Conservation (phyloP, 1,140 invertebrate species). For the Gonatopus flavifemur region DNA sequence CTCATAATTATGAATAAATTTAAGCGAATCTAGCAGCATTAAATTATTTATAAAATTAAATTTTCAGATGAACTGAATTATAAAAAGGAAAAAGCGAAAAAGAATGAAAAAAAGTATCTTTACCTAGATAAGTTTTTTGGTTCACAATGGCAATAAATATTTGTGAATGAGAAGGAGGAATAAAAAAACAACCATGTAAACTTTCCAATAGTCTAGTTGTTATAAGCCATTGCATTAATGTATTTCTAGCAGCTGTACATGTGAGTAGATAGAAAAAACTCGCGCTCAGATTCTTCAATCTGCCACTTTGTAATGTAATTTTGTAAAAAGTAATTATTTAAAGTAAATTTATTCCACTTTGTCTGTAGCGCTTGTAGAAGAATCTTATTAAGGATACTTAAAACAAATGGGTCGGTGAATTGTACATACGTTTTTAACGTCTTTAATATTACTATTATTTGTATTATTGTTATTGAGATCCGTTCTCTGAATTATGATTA, state of each 20-base stretch:
- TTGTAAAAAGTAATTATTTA: conserved; percentile 56
- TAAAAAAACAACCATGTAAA: conserved; percentile 37
- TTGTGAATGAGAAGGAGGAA: too few relatives aligned
- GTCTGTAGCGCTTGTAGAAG: conserved; percentile 39
- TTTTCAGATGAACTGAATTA: conserved; percentile 25
- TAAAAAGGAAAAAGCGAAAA: conserved; percentile 2
- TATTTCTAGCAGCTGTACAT: conserved; percentile 44
- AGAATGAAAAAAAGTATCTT: conserved; percentile 10
- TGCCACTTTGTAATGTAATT: conserved; percentile 57
- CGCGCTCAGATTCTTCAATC: conserved; percentile 51
- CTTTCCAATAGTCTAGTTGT: conserved; percentile 39
- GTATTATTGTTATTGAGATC: conserved; percentile 48
- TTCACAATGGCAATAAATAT: conserved; percentile 48
- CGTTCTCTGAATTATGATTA: conserved; percentile 39
- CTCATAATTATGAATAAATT: too few relatives aligned
- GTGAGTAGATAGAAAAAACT: conserved; percentile 40
- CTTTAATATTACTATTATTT: conserved; percentile 38
- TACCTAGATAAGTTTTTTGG: conserved; percentile 24
- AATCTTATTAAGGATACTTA: conserved; percentile 42
- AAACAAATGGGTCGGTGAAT: conserved; percentile 42
- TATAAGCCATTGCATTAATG: conserved; percentile 32
- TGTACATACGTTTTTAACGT: conserved; percentile 52
- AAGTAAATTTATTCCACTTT: conserved; percentile 45
- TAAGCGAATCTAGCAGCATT: too few relatives aligned
- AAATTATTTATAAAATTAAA: conserved; percentile 31